These are phyloP conservation scores for Aradus depressus DNA, from an alignment of 2,888 invertebrate species.

Conservation along the genomic window DNA sequence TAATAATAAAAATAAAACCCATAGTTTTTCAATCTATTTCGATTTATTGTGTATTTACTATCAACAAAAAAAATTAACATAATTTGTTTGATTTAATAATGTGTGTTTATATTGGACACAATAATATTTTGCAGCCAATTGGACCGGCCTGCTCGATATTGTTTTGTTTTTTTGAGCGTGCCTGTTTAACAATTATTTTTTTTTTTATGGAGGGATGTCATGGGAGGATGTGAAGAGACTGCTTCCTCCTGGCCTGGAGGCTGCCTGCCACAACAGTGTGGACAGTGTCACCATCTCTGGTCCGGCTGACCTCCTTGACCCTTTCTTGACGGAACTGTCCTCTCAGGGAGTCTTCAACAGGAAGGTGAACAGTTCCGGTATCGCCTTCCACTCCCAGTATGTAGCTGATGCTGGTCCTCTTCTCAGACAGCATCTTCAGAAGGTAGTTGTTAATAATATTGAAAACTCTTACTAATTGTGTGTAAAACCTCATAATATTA, in stretches of 20 bases:
- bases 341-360: conserved; percentile 72
- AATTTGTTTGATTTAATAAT: no score
- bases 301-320: conserved; percentile 54
- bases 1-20: no score
- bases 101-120: no score
- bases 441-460: conserved; percentile 32
- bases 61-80: no score
- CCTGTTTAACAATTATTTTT: no score
- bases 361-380: conserved; percentile 73
- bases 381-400: conserved; percentile 91
- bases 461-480: no score
- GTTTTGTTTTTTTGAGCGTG: no score
- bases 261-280: conserved; percentile 89
- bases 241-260: conserved; percentile 65
- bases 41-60: no score
- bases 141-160: no score
- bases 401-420: conserved; percentile 76
- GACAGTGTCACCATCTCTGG: conserved; percentile 95
- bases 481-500: no score
- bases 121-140: no score
- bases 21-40: no score
- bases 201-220: conserved; percentile 43
- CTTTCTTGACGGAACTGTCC: conserved; percentile 57
- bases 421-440: conserved; percentile 62
- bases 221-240: conserved; percentile 69